Base-by-base conservation (phyloP, 2,113 vertebrate genomes). In the Phoenicopterus ruber region DNA sequence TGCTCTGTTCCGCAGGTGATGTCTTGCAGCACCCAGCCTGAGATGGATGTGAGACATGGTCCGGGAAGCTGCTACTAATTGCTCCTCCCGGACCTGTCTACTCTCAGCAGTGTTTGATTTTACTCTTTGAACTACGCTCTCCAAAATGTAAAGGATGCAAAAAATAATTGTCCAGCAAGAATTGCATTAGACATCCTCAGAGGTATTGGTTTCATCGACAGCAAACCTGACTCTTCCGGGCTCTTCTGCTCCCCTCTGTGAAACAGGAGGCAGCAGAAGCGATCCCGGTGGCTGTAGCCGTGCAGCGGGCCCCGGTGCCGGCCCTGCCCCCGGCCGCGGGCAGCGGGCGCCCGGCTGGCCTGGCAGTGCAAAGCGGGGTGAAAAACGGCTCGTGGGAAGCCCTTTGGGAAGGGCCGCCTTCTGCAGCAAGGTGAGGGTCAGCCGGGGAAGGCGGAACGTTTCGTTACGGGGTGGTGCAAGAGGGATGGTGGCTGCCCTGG, bases 41-140 rank as follows among this genome's bases (percentile, higher is more conserved):
- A 67, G n/a, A 17, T 31, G 40, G 28, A n/a, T 49, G 70, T 8
- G 40, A 71, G 61, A 50, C 1, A 0, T 1, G 8, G 52, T 40
- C 28, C 0, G 2, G 26, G 13, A 40, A 42, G 67, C 62, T 11
- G 31, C 32, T 78, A 26, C 1, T 4, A 26, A 2, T 69, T 86
- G 54, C 34, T 77, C 22, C 6, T 86, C 12, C 44, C 0, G 0
- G 36, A 42, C 63, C 10, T 6, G 0, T 29, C 79, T 50, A 2
- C 57, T 66, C 40, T n/a, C 21, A 15, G 21, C 34, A 28, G 13
- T 3, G 31, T 31, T 86, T 65, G 16, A 13, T 57, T 61, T 47
- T 72, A 17, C 44, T 50, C 55, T 36, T 58, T 22, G 61, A 34
- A 20, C 22, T 50, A 5, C 38, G 32, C 15, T 85, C 34, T 74